Evolutionary conservation across 1,140 invertebrate species (phyloP), one percentile per base, ranked within the genome.

Genomic region (Lordiphosa stackelbergi): DNA sequence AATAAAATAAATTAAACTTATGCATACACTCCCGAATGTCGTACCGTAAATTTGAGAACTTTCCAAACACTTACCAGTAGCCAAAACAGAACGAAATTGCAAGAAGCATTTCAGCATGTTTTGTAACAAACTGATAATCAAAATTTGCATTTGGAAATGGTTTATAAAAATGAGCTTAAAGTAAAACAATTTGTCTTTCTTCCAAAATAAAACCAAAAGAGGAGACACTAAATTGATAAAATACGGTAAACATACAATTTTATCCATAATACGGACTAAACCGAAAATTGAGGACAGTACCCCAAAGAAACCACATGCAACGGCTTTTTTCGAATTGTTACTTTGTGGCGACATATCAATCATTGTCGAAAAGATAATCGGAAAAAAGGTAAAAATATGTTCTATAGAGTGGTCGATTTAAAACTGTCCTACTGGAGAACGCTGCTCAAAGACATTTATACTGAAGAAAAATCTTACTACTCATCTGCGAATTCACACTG

Each of bases 61-160:
- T 43, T 43, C 7, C 4, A 43, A 5, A 16, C 16, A 16, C 16
- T 16, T 43, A 11, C 41, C 41, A 11, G 22, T 43, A 11, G 10
- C 41, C 6, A 43, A 43, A 43, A 9, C 10, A 8, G 12, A 43
- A n/a, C 12, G 6, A 11, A 43, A 43, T 1, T 43, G 41, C 22
- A 43, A 43, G 12, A n/a, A 12, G 16, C 41, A 43, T 43, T 43
- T 43, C 16, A 24, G 41, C 22, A 11, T 43, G 41, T 43, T 43
- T 43, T 43, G 41, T 4, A 43, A 7, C 9, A 43, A n/a, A 9
- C 11, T 43, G 9, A n/a, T 9, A 43, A 43, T 8, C 1, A 5
- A 43, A 43, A 43, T 43, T 43, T 16, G 41, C 41, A 43, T 43
- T 22, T 43, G 9, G 10, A 43, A 43, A 3, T 16, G 4, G 12